Conservation (phyloP, 2,113 vertebrate genomes). For the Tragelaphus strepsiceros region DNA sequence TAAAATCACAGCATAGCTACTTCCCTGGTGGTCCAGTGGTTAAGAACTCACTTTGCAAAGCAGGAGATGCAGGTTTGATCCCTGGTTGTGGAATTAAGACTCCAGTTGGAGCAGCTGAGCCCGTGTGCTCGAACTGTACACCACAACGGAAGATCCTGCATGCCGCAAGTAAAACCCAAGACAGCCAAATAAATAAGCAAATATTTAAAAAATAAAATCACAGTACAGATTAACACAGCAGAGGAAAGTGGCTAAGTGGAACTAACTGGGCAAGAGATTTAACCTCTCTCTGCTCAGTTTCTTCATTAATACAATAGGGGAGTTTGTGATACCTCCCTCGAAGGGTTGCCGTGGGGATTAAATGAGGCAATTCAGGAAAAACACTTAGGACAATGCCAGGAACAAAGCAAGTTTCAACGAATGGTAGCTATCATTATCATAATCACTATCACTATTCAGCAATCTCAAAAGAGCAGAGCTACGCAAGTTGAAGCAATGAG, state of each 20-base stretch:
- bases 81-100: not conserved
- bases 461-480: not conserved
- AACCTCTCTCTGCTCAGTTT: not conserved
- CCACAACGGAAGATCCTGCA: not conserved
- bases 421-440: not conserved
- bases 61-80: not conserved
- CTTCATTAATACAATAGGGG: not conserved
- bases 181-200: not conserved
- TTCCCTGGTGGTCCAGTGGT: not conserved
- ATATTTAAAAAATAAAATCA: not conserved
- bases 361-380: not conserved
- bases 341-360: not conserved
- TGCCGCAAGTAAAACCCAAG: not conserved
- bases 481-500: not conserved
- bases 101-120: not conserved
- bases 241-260: not conserved
- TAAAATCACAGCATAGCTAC: not conserved
- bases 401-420: not conserved
- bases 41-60: not conserved
- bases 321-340: not conserved
- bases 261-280: not conserved
- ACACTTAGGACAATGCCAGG: not conserved
- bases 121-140: accelerated
- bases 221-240: not conserved
- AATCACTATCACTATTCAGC: not conserved